Evolutionary conservation across 1,140 invertebrate species (phyloP).

Genomic region (Colletes latitarsis): DNA sequence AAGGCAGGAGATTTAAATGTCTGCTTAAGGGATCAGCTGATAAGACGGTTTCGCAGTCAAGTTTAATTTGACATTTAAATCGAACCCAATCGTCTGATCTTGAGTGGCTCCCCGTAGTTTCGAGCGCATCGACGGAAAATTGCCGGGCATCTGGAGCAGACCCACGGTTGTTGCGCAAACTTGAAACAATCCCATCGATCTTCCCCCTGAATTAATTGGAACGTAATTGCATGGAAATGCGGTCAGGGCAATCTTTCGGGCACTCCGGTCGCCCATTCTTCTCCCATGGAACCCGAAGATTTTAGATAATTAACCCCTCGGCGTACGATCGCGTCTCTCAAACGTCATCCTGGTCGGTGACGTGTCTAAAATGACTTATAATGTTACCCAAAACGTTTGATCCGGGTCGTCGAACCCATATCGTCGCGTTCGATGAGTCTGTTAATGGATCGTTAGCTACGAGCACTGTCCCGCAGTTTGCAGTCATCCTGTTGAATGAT

Average conservation of each 20-base stretch:
- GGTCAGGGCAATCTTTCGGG: background rate
- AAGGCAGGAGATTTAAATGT: conserved; percentile 35
- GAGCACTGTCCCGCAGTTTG: too few species aligned
- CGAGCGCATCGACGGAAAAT: conserved; percentile 9
- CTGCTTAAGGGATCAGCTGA: conserved; percentile 44
- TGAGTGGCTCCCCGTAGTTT: background rate
- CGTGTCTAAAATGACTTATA: too few species aligned
- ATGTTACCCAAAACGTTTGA: too few species aligned
- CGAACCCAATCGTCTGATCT: background rate
- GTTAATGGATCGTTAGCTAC: too few species aligned
- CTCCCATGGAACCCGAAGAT: background rate
- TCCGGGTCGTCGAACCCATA: too few species aligned
- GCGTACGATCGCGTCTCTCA: too few species aligned
- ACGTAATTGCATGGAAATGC: conserved; percentile 3
- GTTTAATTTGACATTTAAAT: conserved; percentile 45
- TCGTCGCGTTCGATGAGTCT: too few species aligned
- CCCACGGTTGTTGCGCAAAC: background rate
- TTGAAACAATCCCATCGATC: background rate
- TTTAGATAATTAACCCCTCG: background rate
- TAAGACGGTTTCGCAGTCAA: conserved; percentile 22
- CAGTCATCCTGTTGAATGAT: too few species aligned
- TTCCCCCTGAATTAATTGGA: background rate
- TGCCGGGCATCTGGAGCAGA: background rate
- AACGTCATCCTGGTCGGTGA: too few species aligned
- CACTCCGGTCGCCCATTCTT: background rate